phyloP scores from a whole-genome alignment of 2,888 invertebrate genomes.

The Mechanitis mazaeus region DNA sequence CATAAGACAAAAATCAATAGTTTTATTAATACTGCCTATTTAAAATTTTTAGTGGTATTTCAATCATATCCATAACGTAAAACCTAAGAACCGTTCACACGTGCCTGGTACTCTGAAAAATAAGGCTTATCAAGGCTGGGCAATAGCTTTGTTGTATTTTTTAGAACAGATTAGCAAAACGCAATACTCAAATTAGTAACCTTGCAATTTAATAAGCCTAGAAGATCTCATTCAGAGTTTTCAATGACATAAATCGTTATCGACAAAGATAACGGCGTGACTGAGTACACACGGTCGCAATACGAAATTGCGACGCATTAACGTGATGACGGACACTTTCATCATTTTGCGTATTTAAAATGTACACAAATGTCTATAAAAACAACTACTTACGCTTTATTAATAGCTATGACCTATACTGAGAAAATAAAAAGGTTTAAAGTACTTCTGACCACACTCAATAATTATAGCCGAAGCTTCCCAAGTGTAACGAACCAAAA shows the following conservation, averaged over 20 bases:
- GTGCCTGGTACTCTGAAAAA: neutral
- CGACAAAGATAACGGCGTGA: slow-evolving; percentile 68
- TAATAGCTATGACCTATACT: slow-evolving; percentile 9
- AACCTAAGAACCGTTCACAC: neutral
- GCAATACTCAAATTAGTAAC: neutral
- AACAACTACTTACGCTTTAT: neutral
- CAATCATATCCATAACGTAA: too few relatives aligned
- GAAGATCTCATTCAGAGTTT: slow-evolving; percentile 8
- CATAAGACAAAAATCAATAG: too few relatives aligned
- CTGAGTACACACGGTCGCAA: slow-evolving; percentile 58
- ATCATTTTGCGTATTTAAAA: slow-evolving; percentile 4
- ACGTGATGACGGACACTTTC: slow-evolving; percentile 32
- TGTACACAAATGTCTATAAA: neutral
- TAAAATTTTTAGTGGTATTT: too few relatives aligned
- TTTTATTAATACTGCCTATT: too few relatives aligned
- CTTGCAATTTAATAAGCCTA: neutral
- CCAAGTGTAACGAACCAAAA: slow-evolving; percentile 43
- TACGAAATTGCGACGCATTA: slow-evolving; percentile 70
- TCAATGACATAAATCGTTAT: slow-evolving; percentile 44
- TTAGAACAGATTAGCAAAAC: too few relatives aligned
- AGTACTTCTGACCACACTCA: slow-evolving; percentile 2
- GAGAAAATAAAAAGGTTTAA: slow-evolving; percentile 9
- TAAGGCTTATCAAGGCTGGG: neutral
- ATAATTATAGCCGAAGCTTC: slow-evolving; percentile 12
- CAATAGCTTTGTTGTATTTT: neutral